phyloP scores from a whole-genome alignment of 2,888 invertebrate genomes.

The Encarsia formosa region DNA sequence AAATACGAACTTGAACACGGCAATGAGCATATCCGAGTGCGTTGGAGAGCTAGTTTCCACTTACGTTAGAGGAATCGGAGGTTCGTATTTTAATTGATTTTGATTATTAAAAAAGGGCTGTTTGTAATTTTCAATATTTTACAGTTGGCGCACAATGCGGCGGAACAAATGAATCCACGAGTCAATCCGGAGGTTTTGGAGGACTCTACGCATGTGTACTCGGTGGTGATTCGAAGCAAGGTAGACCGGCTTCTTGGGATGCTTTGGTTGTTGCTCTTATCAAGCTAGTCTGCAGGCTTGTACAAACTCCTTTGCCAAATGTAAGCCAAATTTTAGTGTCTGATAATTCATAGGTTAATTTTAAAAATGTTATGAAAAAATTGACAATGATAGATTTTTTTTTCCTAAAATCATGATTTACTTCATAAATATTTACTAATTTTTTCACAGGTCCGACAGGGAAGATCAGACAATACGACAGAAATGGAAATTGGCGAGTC shows the following conservation, averaged over 20 bases:
- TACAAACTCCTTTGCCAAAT: slow-evolving; percentile 60
- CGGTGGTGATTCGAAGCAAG: slow-evolving; percentile 61
- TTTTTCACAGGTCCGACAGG: slow-evolving; percentile 29
- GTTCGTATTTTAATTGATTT: slow-evolving; percentile 27
- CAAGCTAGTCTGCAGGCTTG: slow-evolving; percentile 62
- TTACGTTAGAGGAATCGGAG: slow-evolving; percentile 44
- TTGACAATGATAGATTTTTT: neutral
- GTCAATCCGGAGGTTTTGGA: slow-evolving; percentile 62
- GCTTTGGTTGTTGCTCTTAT: slow-evolving; percentile 68
- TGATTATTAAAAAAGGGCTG: neutral
- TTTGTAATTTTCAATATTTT: neutral
- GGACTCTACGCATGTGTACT: slow-evolving; percentile 73
- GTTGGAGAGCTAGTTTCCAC: slow-evolving; percentile 55
- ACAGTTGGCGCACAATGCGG: slow-evolving; percentile 47
- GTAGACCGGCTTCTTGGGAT: slow-evolving; percentile 67
- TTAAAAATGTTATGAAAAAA: no score
- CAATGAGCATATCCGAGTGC: slow-evolving; percentile 70
- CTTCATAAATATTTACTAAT: slow-evolving; percentile 9
- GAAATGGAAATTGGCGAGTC: slow-evolving; percentile 43
- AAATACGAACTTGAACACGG: slow-evolving; percentile 66
- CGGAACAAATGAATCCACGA: slow-evolving; percentile 49
- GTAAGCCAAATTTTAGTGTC: no score
- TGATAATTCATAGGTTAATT: no score
- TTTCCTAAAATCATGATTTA: neutral
- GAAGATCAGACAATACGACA: slow-evolving; percentile 33